Conservation (phyloP, 2,113 vertebrate genomes). For the Vidua chalybeata region DNA sequence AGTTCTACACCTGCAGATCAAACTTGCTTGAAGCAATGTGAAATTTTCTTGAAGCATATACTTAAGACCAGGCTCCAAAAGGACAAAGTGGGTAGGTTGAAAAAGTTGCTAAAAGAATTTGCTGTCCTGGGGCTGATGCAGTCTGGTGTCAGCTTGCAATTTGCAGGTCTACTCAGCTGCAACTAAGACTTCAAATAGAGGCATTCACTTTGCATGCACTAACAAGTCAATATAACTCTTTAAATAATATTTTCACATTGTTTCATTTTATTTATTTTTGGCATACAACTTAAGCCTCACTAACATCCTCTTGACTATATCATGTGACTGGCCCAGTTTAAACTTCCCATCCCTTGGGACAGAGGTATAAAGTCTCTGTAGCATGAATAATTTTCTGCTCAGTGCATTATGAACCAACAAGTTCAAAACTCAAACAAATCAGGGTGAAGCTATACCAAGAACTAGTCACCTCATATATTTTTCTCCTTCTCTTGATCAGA, state of each 20-base stretch:
- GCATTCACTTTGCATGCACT: neutral
- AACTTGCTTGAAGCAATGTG: neutral
- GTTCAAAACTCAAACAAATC: neutral
- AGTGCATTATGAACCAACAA: neutral
- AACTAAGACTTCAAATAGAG: neutral
- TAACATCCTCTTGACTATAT: neutral
- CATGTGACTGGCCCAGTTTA: neutral
- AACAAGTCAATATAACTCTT: neutral
- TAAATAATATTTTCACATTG: neutral
- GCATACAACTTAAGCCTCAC: accelerated
- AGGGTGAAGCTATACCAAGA: neutral
- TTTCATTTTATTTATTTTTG: neutral
- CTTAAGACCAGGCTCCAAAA: neutral
- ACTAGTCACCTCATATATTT: neutral
- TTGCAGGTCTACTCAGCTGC: neutral
- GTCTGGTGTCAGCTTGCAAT: neutral
- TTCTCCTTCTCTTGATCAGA: neutral
- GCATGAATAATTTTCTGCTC: neutral
- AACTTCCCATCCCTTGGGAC: neutral
- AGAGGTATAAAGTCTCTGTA: neutral
- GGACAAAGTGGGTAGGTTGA: neutral
- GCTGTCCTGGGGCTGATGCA: neutral
- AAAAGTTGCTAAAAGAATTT: neutral
- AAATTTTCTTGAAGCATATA: neutral
- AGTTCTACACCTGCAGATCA: neutral